Base-by-base conservation (phyloP, 2,113 vertebrate species). In the Myodes glareolus region DNA sequence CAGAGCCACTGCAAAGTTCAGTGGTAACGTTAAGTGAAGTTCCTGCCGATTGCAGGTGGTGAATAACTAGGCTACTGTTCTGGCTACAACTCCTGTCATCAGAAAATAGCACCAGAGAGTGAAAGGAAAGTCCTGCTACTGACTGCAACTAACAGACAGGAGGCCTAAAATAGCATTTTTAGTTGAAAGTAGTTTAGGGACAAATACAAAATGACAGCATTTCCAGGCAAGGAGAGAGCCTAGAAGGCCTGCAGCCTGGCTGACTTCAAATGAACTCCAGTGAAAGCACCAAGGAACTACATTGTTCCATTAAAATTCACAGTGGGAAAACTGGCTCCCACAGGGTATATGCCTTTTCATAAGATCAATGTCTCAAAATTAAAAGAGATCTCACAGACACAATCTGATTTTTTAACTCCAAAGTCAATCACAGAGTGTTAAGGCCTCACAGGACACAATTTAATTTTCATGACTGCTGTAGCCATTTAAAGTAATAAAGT, bases 351-450 rank as follows among this genome's bases (percentile, higher is more conserved):
- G 25, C 92, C 58, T 94, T 94, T 96, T 93, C 52, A 75, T 75
- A 92, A 92, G 33, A 80, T 68, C 36, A 90, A 47, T 88, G 45
- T 77, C 72, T 93, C 67, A 77, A 31, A 77, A 42, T 91, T 97
- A 92, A 95, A 88, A 94, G 65, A 94, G 14, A 93, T 42, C 36
- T 95, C 65, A 96, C 87, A 95, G 75, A 58, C 89, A 78, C 21
- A 91, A 92, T 42, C 78, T 75, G 76, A 13, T 76, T 72, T 94
- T 70, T 94, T 76, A 91, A 3, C 50, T 27, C 67, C 19, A 82
- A 91, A 93, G 23, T 7, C 82, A 97, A 86, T 39, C 42, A 77
- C n/a, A 89, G 95, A 85, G n/a, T 94, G 96, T 95, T 93, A 96
- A 93, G 78, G 77, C 72, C 72, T 91, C 85, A 68, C 31, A 77